These are phyloP conservation scores for Apotomis capreana DNA, from an alignment of 2,888 invertebrate species.

Conservation along the genomic window DNA sequence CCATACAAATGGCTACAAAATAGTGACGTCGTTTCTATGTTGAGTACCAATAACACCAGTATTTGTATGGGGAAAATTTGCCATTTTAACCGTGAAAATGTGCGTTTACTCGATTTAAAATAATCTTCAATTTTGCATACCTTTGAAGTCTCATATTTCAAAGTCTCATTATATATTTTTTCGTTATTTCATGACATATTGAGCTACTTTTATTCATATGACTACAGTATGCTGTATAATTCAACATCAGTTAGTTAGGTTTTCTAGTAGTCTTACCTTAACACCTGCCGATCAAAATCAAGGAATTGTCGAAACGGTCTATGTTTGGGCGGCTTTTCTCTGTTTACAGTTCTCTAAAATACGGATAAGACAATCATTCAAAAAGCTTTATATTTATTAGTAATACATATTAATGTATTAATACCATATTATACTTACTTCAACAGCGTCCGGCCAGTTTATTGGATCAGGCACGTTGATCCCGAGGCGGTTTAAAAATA, in stretches of 20 bases:
- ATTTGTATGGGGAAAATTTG: too few relatives aligned
- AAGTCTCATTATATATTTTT: too few relatives aligned
- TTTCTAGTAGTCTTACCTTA: constrained; percentile 58
- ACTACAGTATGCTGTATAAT: too few relatives aligned
- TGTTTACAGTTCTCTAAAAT: constrained; percentile 61
- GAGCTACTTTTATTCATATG: too few relatives aligned
- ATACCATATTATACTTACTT: constrained; percentile 56
- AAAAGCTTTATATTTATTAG: background rate
- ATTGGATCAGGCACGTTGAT: constrained; percentile 89
- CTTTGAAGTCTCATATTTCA: too few relatives aligned
- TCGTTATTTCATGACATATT: too few relatives aligned
- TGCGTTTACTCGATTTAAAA: too few relatives aligned
- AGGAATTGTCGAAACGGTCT: constrained; percentile 91
- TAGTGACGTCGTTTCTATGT: too few relatives aligned
- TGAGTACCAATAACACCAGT: too few relatives aligned
- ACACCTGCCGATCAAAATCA: constrained; percentile 89
- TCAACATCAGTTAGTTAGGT: background rate
- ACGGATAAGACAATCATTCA: background rate
- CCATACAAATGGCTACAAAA: too few relatives aligned
- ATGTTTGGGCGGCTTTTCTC: constrained; percentile 70
- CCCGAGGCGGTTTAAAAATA: constrained; percentile 92
- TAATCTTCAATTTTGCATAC: too few relatives aligned
- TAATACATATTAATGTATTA: background rate
- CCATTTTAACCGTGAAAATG: too few relatives aligned
- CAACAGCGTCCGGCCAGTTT: constrained; percentile 70